Evolutionary conservation across 2,113 vertebrate genomes (phyloP).

Genomic region (Chaetodon trifascialis): DNA sequence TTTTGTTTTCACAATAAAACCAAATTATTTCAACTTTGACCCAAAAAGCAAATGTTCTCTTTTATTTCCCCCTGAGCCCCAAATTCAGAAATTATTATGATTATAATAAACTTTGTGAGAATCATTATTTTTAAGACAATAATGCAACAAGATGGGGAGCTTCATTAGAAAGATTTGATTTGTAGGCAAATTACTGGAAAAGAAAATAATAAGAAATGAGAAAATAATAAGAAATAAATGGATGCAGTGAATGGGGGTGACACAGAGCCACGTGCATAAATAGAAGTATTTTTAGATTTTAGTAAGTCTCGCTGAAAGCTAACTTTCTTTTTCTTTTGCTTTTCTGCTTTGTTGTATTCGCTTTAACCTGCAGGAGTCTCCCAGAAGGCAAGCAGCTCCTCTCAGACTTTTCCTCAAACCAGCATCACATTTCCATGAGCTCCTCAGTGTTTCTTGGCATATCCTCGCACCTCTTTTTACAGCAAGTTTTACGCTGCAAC

Average conservation of each 20-base stretch:
- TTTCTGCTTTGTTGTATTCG: background rate
- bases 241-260: background rate
- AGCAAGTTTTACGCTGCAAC: background rate
- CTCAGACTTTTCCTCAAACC: too few relatives aligned
- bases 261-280: conserved; percentile 65
- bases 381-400: background rate
- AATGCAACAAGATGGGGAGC: conserved; percentile 5
- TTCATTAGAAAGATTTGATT: background rate
- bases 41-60: background rate
- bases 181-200: background rate
- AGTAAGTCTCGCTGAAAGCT: background rate
- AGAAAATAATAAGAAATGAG: background rate
- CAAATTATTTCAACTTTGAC: conserved; percentile 22
- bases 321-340: too few relatives aligned
- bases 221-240: background rate
- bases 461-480: conserved; percentile 21
- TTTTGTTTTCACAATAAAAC: conserved; percentile 13
- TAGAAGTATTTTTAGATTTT: background rate
- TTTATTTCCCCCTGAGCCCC: background rate
- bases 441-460: background rate
- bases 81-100: background rate
- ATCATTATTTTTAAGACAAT: background rate
- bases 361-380: background rate
- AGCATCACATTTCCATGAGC: background rate
- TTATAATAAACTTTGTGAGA: background rate